A percentile compares a stretch with the other conserved stretches of the same genome.
These are phyloP conservation scores for Acanthis flammea DNA, from an alignment of 2,797 vertebrate species.

Conservation along the genomic window DNA sequence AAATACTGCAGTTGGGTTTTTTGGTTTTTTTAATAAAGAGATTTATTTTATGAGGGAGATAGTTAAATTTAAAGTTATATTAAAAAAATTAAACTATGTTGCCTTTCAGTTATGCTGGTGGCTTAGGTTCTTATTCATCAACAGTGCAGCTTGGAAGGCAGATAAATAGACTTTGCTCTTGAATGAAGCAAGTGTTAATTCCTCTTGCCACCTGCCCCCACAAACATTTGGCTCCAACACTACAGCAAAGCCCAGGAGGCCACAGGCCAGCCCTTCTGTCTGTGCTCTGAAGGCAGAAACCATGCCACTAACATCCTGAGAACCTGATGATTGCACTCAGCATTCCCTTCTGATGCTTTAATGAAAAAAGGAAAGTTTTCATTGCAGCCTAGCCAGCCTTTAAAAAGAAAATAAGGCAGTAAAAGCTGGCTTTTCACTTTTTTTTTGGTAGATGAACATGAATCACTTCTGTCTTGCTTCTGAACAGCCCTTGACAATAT, in stretches of 20 bases:
- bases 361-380: background rate
- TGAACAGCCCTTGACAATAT: background rate
- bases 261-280: background rate
- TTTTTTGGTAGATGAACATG: background rate
- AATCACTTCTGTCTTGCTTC: background rate
- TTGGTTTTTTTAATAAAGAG: background rate
- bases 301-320: background rate
- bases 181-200: slow-evolving; percentile 44
- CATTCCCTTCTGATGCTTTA: background rate
- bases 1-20: background rate
- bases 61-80: background rate
- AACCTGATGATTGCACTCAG: background rate
- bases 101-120: background rate
- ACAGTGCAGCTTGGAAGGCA: background rate
- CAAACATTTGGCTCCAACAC: slow-evolving; percentile 9
- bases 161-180: slow-evolving; percentile 10
- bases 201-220: slow-evolving; percentile 21
- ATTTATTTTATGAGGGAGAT: background rate
- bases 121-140: background rate
- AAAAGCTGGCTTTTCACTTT: background rate
- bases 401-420: background rate
- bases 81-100: background rate
- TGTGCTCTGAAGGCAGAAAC: background rate
- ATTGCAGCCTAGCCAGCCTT: background rate
- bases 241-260: background rate